These are phyloP conservation scores for Ceratina calcarata DNA, from an alignment of 1,140 invertebrate genomes.

Conservation along the genomic window DNA sequence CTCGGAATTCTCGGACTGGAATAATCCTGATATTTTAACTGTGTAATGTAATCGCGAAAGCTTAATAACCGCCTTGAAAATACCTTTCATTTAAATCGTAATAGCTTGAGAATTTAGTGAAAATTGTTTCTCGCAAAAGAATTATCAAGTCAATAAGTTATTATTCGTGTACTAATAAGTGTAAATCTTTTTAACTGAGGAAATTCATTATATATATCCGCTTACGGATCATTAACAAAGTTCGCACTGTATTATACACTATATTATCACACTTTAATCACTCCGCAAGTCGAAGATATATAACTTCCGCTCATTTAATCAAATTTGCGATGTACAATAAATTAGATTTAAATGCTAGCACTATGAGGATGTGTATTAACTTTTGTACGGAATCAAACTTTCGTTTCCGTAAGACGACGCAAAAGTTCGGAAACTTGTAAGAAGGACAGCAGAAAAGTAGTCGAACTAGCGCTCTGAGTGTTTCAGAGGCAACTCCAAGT, in stretches of 20 bases:
- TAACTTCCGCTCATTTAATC: neutral
- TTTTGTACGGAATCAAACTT: neutral
- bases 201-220: neutral
- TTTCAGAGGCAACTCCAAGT: neutral
- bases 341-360: no score
- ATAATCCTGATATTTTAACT: no score
- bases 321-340: neutral
- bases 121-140: no score
- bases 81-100: no score
- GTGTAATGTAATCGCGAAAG: no score
- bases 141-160: no score
- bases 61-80: no score
- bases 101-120: no score
- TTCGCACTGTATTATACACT: no score
- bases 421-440: neutral
- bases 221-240: neutral
- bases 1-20: neutral
- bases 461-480: neutral
- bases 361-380: neutral
- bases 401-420: neutral
- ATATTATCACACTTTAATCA: neutral
- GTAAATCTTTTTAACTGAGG: no score
- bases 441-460: neutral
- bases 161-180: no score
- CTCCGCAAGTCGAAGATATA: neutral